Percentiles rank a stretch among this genome's conserved stretches.
Evolutionary conservation across 2,797 vertebrate species (phyloP).

Genomic region (Muscicapa striata): DNA sequence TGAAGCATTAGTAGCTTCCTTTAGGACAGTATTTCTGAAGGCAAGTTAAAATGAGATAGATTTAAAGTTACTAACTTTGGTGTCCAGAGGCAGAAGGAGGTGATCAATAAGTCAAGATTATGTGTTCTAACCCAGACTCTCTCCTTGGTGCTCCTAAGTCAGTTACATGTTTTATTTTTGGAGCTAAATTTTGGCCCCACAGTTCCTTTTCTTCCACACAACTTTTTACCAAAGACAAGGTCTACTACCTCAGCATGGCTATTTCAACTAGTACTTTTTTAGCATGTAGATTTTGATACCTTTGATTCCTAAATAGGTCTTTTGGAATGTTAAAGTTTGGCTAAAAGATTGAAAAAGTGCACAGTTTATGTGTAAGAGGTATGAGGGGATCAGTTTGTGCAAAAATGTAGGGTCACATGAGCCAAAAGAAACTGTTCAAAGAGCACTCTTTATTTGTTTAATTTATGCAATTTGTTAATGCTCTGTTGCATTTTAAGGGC

Average conservation of each 20-base stretch:
- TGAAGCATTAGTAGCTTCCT: not conserved
- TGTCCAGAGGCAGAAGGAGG: not conserved
- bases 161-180: not conserved
- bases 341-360: not conserved
- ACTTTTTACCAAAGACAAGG: not conserved
- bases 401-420: not conserved
- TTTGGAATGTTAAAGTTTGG: not conserved
- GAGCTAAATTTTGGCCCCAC: not conserved
- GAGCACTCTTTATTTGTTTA: not conserved
- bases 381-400: not conserved
- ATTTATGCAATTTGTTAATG: constrained; percentile 26
- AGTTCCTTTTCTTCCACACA: not conserved
- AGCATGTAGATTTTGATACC: not conserved
- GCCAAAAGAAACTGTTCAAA: not conserved
- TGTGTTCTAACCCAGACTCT: not conserved
- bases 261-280: not conserved
- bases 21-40: not conserved
- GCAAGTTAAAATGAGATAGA: not conserved
- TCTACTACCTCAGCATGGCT: not conserved
- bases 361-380: not conserved
- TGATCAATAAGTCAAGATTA: not conserved
- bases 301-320: not conserved
- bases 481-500: constrained; percentile 3
- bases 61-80: not conserved
- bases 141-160: not conserved